These are phyloP conservation scores for Glyptemys insculpta DNA, from an alignment of 2,797 vertebrate genomes.

Conservation along the genomic window DNA sequence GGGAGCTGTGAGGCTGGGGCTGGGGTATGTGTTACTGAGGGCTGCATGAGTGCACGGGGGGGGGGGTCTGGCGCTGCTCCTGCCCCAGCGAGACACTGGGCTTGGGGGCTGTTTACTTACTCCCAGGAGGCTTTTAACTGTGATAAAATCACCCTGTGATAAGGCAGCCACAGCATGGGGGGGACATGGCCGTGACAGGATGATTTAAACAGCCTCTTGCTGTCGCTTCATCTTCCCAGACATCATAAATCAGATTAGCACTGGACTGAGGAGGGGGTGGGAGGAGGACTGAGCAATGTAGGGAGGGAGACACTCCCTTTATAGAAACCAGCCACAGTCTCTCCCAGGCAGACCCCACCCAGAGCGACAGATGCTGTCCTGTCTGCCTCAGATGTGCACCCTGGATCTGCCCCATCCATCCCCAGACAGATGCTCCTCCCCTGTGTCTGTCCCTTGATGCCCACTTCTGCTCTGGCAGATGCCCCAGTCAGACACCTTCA, in stretches of 20 bases:
- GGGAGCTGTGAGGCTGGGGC: background rate
- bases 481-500: background rate
- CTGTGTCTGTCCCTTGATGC: background rate
- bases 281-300: background rate
- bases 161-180: slow-evolving; percentile 60
- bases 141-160: slow-evolving; percentile 73
- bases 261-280: slow-evolving; percentile 20
- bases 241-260: slow-evolving; percentile 76
- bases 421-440: background rate
- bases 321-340: background rate
- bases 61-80: background rate
- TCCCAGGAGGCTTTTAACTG: slow-evolving; percentile 74
- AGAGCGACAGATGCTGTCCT: background rate
- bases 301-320: background rate
- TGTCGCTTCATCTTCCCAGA: slow-evolving; percentile 75
- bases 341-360: background rate
- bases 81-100: background rate
- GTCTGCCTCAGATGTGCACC: background rate
- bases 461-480: background rate
- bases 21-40: background rate
- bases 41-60: background rate
- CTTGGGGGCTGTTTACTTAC: slow-evolving; percentile 45
- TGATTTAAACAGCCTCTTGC: slow-evolving; percentile 78
- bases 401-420: background rate
- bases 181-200: slow-evolving; percentile 66